Conservation (phyloP, 2,888 invertebrate genomes). For the Andricus quercusramuli region DNA sequence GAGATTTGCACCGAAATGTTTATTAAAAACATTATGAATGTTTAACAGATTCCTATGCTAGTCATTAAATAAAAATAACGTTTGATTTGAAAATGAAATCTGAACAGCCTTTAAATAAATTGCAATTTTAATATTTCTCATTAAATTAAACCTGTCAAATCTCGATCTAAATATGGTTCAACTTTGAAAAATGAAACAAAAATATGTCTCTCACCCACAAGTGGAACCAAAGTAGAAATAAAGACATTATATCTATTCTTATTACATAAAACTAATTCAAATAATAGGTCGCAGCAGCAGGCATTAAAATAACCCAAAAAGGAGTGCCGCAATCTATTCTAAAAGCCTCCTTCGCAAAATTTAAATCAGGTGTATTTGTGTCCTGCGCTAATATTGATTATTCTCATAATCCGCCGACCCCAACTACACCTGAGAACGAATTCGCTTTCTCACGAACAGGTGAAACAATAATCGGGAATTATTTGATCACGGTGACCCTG, state of each 20-base stretch:
- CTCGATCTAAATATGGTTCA: not conserved
- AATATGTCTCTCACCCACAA: not conserved
- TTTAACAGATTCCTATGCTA: too few relatives aligned
- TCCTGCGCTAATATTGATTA: conserved; percentile 28
- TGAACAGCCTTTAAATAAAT: too few relatives aligned
- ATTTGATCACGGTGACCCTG: not conserved
- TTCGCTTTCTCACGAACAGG: not conserved
- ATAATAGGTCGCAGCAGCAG: not conserved
- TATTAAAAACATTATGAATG: too few relatives aligned
- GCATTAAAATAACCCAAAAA: not conserved
- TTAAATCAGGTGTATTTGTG: not conserved
- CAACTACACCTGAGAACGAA: not conserved
- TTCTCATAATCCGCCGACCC: not conserved
- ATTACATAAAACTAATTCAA: not conserved
- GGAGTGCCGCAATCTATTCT: not conserved
- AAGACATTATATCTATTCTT: not conserved
- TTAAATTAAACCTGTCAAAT: not conserved
- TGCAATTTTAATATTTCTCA: too few relatives aligned
- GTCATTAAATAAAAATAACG: too few relatives aligned
- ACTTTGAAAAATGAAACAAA: not conserved
- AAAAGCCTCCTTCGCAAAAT: not conserved
- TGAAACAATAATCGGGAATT: not conserved
- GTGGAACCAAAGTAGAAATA: not conserved
- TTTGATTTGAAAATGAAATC: too few relatives aligned
- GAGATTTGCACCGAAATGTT: too few relatives aligned